phyloP scores from a whole-genome alignment of 2,797 vertebrate species.

The Vireo griseus region DNA sequence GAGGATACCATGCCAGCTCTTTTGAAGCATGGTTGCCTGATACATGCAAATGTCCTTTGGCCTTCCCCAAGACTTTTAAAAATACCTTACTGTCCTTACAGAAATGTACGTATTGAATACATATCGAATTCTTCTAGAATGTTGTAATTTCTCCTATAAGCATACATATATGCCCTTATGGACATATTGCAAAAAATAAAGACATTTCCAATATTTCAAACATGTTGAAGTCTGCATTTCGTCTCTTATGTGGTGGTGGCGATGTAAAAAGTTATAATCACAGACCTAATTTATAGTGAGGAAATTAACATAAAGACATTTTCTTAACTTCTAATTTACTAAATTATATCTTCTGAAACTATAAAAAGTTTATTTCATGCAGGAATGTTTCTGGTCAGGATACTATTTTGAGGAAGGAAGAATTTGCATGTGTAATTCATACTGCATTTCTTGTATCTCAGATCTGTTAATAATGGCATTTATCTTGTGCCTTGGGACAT shows the following conservation, averaged over 20 bases:
- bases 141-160: background rate
- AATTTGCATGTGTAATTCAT: background rate
- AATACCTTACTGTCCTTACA: background rate
- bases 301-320: background rate
- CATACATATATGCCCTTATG: background rate
- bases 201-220: background rate
- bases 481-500: background rate
- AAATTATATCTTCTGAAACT: background rate
- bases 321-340: background rate
- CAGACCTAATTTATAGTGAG: background rate
- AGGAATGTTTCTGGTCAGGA: background rate
- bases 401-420: background rate
- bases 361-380: background rate
- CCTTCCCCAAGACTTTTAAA: background rate
- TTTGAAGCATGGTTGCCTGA: background rate
- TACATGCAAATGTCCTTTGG: background rate
- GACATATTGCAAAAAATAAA: background rate
- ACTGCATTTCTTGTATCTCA: background rate
- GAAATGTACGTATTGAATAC: background rate
- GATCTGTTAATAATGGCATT: constrained; percentile 8
- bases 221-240: background rate
- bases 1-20: background rate
- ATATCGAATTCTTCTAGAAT: background rate
- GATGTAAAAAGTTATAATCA: background rate
- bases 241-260: background rate